A percentile compares a stretch with the other conserved stretches of the same genome.
phyloP scores from a whole-genome alignment of 2,888 invertebrate species.

The Neria commutata region DNA sequence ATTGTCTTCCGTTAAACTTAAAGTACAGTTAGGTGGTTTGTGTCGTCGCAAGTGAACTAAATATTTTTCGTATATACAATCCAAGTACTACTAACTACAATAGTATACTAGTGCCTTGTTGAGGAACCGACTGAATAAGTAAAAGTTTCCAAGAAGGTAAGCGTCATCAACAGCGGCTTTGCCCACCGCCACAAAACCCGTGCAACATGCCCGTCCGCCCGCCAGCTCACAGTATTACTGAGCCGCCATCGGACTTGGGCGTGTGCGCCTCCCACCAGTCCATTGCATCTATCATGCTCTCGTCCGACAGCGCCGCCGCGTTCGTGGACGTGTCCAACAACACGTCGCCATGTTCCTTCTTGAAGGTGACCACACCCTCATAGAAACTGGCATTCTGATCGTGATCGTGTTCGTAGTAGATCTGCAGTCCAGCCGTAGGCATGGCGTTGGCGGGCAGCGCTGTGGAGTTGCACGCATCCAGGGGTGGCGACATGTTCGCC shows the following conservation, averaged over 20 bases:
- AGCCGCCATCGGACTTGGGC: slow-evolving; percentile 55
- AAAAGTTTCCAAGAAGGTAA: slow-evolving; percentile 25
- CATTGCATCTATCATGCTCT: slow-evolving; percentile 65
- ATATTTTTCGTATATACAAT: not conserved
- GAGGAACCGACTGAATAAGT: not conserved
- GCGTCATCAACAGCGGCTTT: slow-evolving; percentile 26
- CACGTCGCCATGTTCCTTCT: slow-evolving; percentile 56
- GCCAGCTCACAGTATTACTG: slow-evolving; percentile 33
- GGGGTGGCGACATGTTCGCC: slow-evolving; percentile 32
- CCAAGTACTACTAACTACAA: not conserved
- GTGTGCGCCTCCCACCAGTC: slow-evolving; percentile 66
- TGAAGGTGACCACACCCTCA: slow-evolving; percentile 46
- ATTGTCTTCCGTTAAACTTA: not conserved
- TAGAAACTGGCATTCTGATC: slow-evolving; percentile 39
- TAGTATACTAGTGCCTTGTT: too few species aligned
- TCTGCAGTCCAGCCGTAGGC: slow-evolving; percentile 37
- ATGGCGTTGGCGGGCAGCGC: slow-evolving; percentile 24
- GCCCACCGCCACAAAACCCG: slow-evolving; percentile 13
- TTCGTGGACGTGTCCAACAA: slow-evolving; percentile 56
- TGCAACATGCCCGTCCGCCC: slow-evolving; percentile 8
- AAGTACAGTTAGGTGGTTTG: slow-evolving; percentile 14
- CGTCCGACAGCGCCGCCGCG: slow-evolving; percentile 59
- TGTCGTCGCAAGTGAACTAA: slow-evolving; percentile 10
- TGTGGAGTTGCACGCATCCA: slow-evolving; percentile 23
- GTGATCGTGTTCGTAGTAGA: slow-evolving; percentile 48